Percentiles rank a stretch among this genome's conserved stretches.
phyloP scores from a whole-genome alignment of 2,888 invertebrate genomes.

The Torymus tubicola region DNA sequence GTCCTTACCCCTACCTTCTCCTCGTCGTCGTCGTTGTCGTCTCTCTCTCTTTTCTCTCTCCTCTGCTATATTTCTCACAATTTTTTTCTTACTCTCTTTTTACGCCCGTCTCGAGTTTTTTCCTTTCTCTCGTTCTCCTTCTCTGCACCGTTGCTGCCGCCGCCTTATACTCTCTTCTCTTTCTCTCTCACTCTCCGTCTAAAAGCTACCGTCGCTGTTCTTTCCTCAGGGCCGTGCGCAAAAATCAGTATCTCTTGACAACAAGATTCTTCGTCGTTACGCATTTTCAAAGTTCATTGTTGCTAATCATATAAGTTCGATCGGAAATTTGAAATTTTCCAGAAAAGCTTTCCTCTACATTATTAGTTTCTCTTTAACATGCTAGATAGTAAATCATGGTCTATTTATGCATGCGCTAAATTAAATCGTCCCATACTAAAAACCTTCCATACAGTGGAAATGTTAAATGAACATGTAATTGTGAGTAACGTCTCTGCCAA shows the following conservation, averaged over 20 bases:
- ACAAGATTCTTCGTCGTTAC: conserved; percentile 32
- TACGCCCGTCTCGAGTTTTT: conserved; percentile 52
- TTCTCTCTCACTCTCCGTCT: conserved; percentile 28
- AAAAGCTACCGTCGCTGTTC: conserved; percentile 39
- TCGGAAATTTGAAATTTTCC: no score
- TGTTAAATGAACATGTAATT: no score
- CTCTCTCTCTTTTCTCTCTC: conserved; percentile 35
- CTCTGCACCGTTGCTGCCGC: background rate
- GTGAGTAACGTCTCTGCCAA: no score
- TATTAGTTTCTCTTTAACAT: no score
- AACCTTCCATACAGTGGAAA: no score
- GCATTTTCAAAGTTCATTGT: background rate
- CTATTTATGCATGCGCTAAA: no score
- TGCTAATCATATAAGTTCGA: background rate
- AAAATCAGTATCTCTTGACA: conserved; percentile 52
- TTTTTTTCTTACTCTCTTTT: conserved; percentile 53
- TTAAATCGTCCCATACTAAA: no score
- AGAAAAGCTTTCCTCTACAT: no score
- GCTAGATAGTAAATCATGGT: no score
- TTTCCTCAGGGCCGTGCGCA: conserved; percentile 54
- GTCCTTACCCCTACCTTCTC: background rate
- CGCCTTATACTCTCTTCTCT: background rate
- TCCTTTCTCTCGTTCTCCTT: conserved; percentile 45
- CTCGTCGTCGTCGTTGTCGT: background rate
- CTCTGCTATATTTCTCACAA: conserved; percentile 34